Evolutionary conservation across 2,888 invertebrate species (phyloP).

Genomic region (Crocallis elinguaria): DNA sequence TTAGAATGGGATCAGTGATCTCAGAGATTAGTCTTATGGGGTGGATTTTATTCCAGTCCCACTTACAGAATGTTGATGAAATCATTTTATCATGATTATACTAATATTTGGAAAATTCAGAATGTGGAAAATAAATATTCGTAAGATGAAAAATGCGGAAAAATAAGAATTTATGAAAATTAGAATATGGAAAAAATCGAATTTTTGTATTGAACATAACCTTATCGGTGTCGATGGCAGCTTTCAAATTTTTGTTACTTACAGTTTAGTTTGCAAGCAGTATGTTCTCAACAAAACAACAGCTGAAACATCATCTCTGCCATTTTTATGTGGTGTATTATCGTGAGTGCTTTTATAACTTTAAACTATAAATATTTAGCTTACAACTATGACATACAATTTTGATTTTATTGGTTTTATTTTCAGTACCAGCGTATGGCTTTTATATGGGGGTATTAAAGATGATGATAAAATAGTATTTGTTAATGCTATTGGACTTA

Average conservation of each 20-base stretch:
- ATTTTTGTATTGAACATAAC: too few species aligned
- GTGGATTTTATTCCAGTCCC: too few species aligned
- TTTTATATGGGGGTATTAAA: constrained; percentile 91
- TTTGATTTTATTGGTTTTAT: constrained; percentile 24
- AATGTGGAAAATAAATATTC: too few species aligned
- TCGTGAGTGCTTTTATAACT: constrained; percentile 84
- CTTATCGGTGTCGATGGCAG: too few species aligned
- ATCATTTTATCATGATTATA: too few species aligned
- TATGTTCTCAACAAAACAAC: constrained; percentile 90
- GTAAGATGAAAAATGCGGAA: too few species aligned
- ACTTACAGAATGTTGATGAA: too few species aligned
- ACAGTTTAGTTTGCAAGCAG: constrained; percentile 90
- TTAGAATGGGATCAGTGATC: too few species aligned
- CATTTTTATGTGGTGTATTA: constrained; percentile 91
- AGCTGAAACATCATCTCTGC: constrained; percentile 90
- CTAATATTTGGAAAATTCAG: too few species aligned
- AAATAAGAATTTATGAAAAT: too few species aligned
- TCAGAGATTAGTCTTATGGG: too few species aligned
- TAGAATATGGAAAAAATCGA: too few species aligned
- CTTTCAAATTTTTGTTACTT: constrained; percentile 38
- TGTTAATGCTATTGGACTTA: constrained; percentile 90
- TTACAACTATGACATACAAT: not conserved
- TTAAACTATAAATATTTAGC: not conserved
- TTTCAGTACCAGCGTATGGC: constrained; percentile 91
- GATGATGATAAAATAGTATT: constrained; percentile 88